Evolutionary conservation across 2,888 invertebrate genomes (phyloP).

Genomic region (Chymomyza procnemis): DNA sequence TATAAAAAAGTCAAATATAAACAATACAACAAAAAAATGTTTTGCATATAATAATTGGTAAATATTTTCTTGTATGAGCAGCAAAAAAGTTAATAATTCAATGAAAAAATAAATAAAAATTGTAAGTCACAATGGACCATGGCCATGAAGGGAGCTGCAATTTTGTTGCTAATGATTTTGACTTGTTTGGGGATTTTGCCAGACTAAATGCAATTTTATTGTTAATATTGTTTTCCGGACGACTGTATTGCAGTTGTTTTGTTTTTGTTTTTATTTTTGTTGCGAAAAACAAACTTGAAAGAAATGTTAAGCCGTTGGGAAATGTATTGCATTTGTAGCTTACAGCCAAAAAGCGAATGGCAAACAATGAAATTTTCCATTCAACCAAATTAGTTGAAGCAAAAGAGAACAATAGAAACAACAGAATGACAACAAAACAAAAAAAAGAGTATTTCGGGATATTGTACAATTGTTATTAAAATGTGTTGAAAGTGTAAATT

Average conservation of each 20-base stretch:
- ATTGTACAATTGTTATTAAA: conserved; percentile 6
- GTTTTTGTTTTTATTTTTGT: conserved; percentile 8
- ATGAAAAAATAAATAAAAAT: conserved; percentile 65
- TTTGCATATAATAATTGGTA: too few relatives aligned
- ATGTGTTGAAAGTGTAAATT: conserved; percentile 49
- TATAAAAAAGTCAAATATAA: conserved; percentile 19
- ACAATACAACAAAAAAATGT: conserved; percentile 43
- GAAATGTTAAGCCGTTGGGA: conserved; percentile 55
- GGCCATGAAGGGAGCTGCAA: conserved; percentile 32
- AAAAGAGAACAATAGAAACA: background rate
- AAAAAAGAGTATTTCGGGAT: background rate
- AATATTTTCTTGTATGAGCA: conserved; percentile 12
- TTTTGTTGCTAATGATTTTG: conserved; percentile 68
- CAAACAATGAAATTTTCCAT: conserved; percentile 58
- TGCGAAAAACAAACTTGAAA: conserved; percentile 42
- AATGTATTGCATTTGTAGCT: conserved; percentile 26
- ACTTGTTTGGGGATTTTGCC: conserved; percentile 56
- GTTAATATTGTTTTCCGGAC: background rate
- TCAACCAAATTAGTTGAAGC: conserved; percentile 52
- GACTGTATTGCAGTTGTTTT: background rate
- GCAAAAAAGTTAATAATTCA: conserved; percentile 17
- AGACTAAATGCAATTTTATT: conserved; percentile 28
- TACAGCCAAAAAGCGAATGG: conserved; percentile 24
- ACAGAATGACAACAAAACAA: conserved; percentile 16
- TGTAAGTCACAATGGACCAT: conserved; percentile 37